Percentiles rank a stretch among this genome's conserved stretches.
These are phyloP conservation scores for Lycaena phlaeas DNA, from an alignment of 2,888 invertebrate species.

Conservation along the genomic window DNA sequence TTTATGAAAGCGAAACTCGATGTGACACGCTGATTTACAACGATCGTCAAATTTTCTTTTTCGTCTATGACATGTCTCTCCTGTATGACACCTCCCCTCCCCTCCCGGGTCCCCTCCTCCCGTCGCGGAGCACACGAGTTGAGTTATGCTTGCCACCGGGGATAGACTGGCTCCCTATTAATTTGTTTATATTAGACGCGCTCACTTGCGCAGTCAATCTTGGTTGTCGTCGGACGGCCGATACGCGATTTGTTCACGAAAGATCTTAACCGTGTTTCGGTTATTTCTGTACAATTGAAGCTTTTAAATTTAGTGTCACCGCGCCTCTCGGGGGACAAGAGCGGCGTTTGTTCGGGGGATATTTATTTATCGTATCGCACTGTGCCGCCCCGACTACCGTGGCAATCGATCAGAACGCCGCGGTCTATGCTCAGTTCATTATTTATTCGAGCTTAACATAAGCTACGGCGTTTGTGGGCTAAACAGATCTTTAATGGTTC, in stretches of 20 bases:
- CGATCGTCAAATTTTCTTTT: conserved; percentile 44
- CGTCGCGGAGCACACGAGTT: conserved; percentile 32
- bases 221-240: conserved; percentile 67
- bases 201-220: conserved; percentile 72
- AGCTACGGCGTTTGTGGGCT: conserved; percentile 61
- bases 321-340: conserved; percentile 66
- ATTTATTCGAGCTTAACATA: conserved; percentile 67
- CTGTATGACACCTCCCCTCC: too few species aligned
- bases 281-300: conserved; percentile 72
- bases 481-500: conserved; percentile 52
- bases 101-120: conserved; percentile 27
- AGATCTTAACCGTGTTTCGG: conserved; percentile 71
- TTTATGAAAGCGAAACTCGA: conserved; percentile 40
- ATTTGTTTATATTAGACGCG: conserved; percentile 71
- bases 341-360: conserved; percentile 69
- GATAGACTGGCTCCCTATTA: conserved; percentile 56
- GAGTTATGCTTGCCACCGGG: conserved; percentile 40
- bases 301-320: conserved; percentile 73
- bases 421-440: conserved; percentile 61
- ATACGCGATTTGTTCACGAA: conserved; percentile 70
- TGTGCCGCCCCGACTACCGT: conserved; percentile 46
- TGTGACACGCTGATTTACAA: conserved; percentile 46
- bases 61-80: conserved; percentile 36
- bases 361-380: conserved; percentile 61
- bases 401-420: conserved; percentile 68